Conservation (phyloP, 2,888 invertebrate species). For the Hyppa rectilinea region DNA sequence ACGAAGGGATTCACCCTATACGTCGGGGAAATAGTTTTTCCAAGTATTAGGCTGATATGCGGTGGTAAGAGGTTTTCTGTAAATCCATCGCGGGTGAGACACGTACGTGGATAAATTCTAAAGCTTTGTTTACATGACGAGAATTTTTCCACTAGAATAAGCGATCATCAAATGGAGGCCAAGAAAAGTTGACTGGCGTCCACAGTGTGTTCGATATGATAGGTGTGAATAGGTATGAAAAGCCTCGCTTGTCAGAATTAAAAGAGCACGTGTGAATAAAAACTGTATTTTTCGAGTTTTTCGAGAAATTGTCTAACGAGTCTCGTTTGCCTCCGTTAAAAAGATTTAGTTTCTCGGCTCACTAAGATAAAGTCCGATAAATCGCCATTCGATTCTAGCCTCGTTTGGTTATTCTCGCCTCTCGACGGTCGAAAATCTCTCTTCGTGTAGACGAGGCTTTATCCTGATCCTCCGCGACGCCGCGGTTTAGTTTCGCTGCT, state of each 20-base stretch:
- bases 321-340: not conserved
- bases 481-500: conserved; percentile 69
- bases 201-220: too few relatives aligned
- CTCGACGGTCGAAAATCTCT: not conserved
- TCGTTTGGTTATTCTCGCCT: not conserved
- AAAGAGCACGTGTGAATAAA: not conserved
- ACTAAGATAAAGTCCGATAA: not conserved
- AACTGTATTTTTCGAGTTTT: too few relatives aligned
- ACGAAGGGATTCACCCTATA: conserved; percentile 45
- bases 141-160: not conserved
- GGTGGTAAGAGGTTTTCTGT: conserved; percentile 77
- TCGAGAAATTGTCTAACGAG: not conserved
- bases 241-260: not conserved
- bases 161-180: not conserved
- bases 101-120: conserved; percentile 73
- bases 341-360: not conserved
- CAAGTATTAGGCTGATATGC: conserved; percentile 76
- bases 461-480: conserved; percentile 66
- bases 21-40: conserved; percentile 75
- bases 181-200: not conserved
- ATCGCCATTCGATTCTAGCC: not conserved
- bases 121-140: conserved; percentile 8
- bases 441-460: conserved; percentile 13
- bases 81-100: conserved; percentile 73
- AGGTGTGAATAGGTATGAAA: too few relatives aligned